phyloP scores from a whole-genome alignment of 2,113 vertebrate species.

The Reinhardtius hippoglossoides region DNA sequence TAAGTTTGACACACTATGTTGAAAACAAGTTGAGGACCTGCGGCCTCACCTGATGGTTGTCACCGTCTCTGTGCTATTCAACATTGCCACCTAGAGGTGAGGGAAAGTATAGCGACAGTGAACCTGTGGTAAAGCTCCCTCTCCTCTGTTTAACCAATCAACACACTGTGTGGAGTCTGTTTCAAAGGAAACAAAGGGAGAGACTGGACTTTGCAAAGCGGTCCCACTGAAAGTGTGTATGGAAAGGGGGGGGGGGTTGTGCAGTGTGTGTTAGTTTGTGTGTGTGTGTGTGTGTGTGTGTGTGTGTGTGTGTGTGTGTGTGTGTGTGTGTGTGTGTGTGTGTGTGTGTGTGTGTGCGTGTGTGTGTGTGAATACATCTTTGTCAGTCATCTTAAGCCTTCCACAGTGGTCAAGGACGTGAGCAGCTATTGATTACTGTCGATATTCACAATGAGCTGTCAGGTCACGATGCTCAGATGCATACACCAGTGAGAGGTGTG shows the following conservation, averaged over 20 bases:
- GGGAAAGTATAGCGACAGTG: not conserved
- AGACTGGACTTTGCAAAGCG: not conserved
- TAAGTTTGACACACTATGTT: not conserved
- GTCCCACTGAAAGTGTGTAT: slow-evolving; percentile 17
- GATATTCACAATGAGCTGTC: slow-evolving; percentile 6
- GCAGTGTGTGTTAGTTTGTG: not conserved
- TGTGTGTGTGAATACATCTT: not conserved
- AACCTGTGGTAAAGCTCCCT: not conserved
- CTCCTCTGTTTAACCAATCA: slow-evolving; percentile 11
- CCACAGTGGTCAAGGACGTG: slow-evolving; percentile 9
- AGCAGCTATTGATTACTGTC: too few relatives aligned
- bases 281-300: not conserved
- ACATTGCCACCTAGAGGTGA: slow-evolving; percentile 63
- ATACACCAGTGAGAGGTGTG: not conserved
- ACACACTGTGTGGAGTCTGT: not conserved
- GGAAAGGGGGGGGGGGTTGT: not conserved
- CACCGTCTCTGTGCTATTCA: slow-evolving; percentile 19
- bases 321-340: not conserved
- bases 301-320: not conserved
- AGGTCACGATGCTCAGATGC: slow-evolving; percentile 8
- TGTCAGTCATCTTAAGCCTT: slow-evolving; percentile 2
- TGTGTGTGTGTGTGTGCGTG: not conserved
- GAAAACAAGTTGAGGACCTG: not conserved
- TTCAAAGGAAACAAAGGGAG: slow-evolving; percentile 13
- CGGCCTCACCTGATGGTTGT: not conserved